Evolutionary conservation across 1,140 invertebrate species (phyloP).

Genomic region (Bombus haemorrhoidalis): DNA sequence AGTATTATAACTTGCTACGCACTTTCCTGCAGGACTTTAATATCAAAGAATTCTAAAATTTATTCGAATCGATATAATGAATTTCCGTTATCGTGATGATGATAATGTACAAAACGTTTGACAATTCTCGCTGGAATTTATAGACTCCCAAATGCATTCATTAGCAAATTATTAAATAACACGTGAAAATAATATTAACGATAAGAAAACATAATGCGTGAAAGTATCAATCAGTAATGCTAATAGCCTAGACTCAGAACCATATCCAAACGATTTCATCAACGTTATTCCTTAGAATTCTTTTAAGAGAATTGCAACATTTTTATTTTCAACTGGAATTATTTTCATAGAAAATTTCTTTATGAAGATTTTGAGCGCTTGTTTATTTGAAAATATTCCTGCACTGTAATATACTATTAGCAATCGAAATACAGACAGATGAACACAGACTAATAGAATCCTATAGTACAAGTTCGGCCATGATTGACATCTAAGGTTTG

Average conservation of each 20-base stretch:
- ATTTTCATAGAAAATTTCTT: neutral
- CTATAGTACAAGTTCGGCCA: neutral
- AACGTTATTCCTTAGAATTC: neutral
- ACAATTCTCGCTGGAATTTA: neutral
- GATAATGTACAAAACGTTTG: neutral
- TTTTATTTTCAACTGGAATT: neutral
- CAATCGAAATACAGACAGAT: neutral
- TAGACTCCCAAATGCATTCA: neutral
- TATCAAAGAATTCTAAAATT: neutral
- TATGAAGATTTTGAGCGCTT: too few relatives aligned
- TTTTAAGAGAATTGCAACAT: neutral
- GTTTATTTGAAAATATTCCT: neutral
- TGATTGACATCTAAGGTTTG: neutral
- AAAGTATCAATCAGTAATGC: neutral
- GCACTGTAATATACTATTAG: neutral
- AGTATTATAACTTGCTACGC: neutral
- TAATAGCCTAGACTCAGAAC: too few relatives aligned
- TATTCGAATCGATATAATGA: neutral
- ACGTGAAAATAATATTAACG: neutral
- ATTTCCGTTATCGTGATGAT: neutral
- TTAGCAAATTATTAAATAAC: neutral
- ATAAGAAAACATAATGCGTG: too few relatives aligned
- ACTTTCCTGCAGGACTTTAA: neutral
- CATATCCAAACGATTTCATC: neutral
- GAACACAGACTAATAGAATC: too few relatives aligned